Base-by-base conservation (phyloP, 2,113 vertebrate species). In the Sylvilagus bachmani region DNA sequence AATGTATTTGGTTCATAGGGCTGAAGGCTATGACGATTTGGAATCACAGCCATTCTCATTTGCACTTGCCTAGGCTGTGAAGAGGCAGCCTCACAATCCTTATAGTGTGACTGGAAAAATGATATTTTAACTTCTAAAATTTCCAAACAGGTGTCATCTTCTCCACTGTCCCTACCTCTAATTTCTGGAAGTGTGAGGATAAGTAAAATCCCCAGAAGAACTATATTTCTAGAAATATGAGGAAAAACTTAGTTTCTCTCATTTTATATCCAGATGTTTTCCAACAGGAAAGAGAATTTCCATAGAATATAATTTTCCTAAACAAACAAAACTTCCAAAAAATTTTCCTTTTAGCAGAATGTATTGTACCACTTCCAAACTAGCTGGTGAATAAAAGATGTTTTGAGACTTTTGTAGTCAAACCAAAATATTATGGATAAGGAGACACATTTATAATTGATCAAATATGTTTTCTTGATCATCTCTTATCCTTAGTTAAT, bases 201-300 rank as follows among this genome's bases (percentile, higher is more conserved):
- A 97, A 78, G 64, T 88, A 89, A 92, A 97, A 97, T 92, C 64
- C 89, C 89, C 96, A 69, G 90, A 75, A 93, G 94, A 93, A 89
- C 96, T 77, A 88, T 96, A 79, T 97, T 95, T 94, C 31, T 86
- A 96, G 97, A 96, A 87, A 96, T 93, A 93, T 83, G 96, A 95
- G 67, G 58, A 89, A 96, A 96, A 95, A 89, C 36, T 91, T 96
- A 96, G 94, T 96, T 96, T 93, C 89, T 93, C 95, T 96, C 75
- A 87, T 96, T 97, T 97, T 96, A 89, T 74, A 81, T 86, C 90
- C 96, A 97, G 90, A 95, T 97, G 95, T 97, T 96, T 95, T 97
- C 73, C 77, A 96, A 94, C 83, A 96, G 92, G 92, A 97, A 97
- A 53, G 84, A 95, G 96, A 95, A 91, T 96, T 95, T 96, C 97